A percentile compares a stretch with the other conserved stretches of the same genome.
These are phyloP conservation scores for Hanleya hanleyi DNA, from an alignment of 2,888 invertebrate species.

Conservation along the genomic window DNA sequence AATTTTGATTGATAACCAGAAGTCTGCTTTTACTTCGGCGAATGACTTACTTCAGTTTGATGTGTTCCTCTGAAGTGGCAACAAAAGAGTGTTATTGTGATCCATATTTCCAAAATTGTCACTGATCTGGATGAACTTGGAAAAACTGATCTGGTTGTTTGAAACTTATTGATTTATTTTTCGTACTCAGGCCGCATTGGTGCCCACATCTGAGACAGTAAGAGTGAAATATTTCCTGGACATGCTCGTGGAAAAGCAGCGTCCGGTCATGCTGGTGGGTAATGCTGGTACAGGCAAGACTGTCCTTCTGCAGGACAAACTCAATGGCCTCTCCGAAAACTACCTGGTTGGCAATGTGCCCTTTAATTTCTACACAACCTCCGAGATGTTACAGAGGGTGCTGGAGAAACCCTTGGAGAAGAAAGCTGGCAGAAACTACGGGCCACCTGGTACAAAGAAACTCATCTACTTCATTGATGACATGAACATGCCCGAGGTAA, in stretches of 20 bases:
- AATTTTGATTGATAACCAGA: too few relatives aligned
- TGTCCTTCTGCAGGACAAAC: slow-evolving; percentile 89
- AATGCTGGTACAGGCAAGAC: slow-evolving; percentile 96
- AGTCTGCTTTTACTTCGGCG: too few relatives aligned
- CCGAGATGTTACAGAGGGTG: slow-evolving; percentile 80
- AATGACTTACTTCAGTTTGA: too few relatives aligned
- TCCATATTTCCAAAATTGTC: too few relatives aligned
- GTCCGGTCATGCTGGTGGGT: slow-evolving; percentile 96
- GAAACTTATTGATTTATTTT: slow-evolving; percentile 8
- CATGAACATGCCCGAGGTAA: slow-evolving; percentile 98
- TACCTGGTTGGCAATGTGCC: slow-evolving; percentile 93
- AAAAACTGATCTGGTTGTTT: too few relatives aligned
- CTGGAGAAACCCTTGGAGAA: slow-evolving; percentile 96
- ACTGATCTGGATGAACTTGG: too few relatives aligned
- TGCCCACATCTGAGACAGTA: slow-evolving; percentile 95
- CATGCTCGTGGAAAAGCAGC: slow-evolving; percentile 88
- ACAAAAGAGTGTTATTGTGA: too few relatives aligned
- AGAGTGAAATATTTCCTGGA: slow-evolving; percentile 92
- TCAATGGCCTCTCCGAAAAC: slow-evolving; percentile 83
- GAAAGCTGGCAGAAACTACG: slow-evolving; percentile 96
- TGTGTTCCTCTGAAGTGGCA: too few relatives aligned
- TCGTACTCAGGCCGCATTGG: slow-evolving; percentile 84
- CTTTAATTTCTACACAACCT: slow-evolving; percentile 96
- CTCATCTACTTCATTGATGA: slow-evolving; percentile 97
- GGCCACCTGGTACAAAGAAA: slow-evolving; percentile 95